These are phyloP conservation scores for Nymphalis urticae DNA, from an alignment of 2,888 invertebrate species.

Conservation along the genomic window DNA sequence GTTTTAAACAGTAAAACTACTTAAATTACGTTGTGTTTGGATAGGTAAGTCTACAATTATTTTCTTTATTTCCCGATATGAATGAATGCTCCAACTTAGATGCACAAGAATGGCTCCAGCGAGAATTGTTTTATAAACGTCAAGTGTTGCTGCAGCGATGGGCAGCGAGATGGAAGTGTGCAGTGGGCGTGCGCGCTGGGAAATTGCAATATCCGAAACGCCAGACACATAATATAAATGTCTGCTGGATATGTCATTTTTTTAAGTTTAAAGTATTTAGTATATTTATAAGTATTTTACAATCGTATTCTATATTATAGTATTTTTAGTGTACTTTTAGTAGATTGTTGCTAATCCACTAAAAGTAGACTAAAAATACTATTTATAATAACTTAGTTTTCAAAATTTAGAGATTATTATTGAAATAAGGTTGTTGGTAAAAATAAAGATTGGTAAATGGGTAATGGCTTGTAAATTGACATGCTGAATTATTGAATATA, in stretches of 20 bases:
- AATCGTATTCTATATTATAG: too few relatives aligned
- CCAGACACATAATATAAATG: constrained; percentile 41
- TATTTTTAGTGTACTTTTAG: too few relatives aligned
- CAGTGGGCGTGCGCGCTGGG: constrained; percentile 61
- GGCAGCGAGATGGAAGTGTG: constrained; percentile 67
- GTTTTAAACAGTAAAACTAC: too few relatives aligned
- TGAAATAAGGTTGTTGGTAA: too few relatives aligned
- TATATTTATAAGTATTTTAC: too few relatives aligned
- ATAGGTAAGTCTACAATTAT: too few relatives aligned
- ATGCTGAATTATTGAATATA: too few relatives aligned
- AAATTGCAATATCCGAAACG: constrained; percentile 71
- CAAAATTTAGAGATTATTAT: background rate
- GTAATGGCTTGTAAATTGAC: too few relatives aligned
- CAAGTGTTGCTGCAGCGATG: constrained; percentile 56
- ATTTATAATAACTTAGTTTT: background rate
- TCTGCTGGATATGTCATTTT: constrained; percentile 48
- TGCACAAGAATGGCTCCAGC: constrained; percentile 18
- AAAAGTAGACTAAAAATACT: too few relatives aligned
- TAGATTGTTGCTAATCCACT: too few relatives aligned
- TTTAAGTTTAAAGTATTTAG: background rate
- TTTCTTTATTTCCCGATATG: background rate
- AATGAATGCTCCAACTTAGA: background rate
- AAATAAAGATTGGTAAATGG: too few relatives aligned
- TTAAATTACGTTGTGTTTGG: too few relatives aligned
- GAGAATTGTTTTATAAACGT: constrained; percentile 47